These are phyloP conservation scores for Spinus pinus DNA, from an alignment of 2,797 vertebrate genomes.

Conservation along the genomic window DNA sequence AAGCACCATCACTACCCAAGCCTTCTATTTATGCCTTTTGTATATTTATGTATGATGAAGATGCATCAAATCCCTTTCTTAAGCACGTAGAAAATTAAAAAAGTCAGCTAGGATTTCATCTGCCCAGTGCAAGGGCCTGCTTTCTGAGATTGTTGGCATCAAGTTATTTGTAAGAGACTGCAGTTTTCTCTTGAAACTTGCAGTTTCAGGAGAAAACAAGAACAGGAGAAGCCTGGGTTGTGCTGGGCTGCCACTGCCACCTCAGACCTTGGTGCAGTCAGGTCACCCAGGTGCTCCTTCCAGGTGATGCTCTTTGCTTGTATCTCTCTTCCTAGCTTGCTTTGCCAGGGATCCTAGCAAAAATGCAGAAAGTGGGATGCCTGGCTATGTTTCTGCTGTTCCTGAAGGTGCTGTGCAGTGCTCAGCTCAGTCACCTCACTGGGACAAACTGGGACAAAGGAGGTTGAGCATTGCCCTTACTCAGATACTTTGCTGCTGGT, in stretches of 20 bases:
- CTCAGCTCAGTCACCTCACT: not conserved
- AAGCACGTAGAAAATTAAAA: accelerated
- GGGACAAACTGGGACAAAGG: accelerated
- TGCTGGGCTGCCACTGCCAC: not conserved
- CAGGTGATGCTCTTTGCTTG: not conserved
- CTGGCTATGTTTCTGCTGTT: not conserved
- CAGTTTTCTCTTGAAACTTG: not conserved
- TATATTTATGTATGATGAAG: not conserved
- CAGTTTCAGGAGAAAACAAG: not conserved
- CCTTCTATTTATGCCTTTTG: not conserved
- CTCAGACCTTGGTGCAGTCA: accelerated
- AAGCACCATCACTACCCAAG: not conserved
- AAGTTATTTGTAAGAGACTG: not conserved
- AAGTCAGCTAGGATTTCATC: not conserved
- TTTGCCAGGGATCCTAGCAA: not conserved
- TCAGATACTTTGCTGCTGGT: not conserved
- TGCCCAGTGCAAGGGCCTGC: accelerated
- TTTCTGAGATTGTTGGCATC: not conserved
- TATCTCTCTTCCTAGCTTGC: not conserved
- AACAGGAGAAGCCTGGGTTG: not conserved
- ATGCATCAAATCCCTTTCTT: not conserved
- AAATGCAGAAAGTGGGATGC: not conserved
- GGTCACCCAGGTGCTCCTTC: not conserved
- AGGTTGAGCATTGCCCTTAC: not conserved
- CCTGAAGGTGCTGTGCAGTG: not conserved